Conservation (phyloP, 2,797 vertebrate species). For the Hydrolagus colliei region DNA sequence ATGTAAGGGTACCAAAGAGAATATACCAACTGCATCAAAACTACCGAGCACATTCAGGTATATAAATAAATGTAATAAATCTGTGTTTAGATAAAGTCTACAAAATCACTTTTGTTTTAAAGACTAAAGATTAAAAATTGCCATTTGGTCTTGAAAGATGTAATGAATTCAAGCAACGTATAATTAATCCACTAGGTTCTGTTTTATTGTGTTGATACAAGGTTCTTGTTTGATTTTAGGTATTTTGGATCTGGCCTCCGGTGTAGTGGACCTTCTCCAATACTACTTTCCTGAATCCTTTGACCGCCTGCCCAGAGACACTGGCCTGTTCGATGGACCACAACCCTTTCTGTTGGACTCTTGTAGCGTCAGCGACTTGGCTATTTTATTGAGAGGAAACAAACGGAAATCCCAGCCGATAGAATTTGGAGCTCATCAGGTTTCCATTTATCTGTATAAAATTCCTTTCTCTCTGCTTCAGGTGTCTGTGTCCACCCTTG, state of each 20-base stretch:
- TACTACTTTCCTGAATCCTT: slow-evolving; percentile 69
- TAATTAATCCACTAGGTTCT: background rate
- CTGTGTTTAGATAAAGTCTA: too few relatives aligned
- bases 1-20: slow-evolving; percentile 57
- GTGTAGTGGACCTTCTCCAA: slow-evolving; percentile 66
- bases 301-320: slow-evolving; percentile 63
- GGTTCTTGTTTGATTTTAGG: slow-evolving; percentile 43
- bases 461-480: too few relatives aligned
- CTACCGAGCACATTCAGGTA: slow-evolving; percentile 70
- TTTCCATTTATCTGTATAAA: slow-evolving; percentile 36
- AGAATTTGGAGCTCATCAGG: slow-evolving; percentile 73
- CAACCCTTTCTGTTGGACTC: slow-evolving; percentile 62
- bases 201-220: background rate
- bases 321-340: slow-evolving; percentile 64
- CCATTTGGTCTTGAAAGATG: too few relatives aligned
- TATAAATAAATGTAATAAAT: too few relatives aligned
- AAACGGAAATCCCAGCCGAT: slow-evolving; percentile 69
- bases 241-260: slow-evolving; percentile 62
- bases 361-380: slow-evolving; percentile 65
- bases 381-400: slow-evolving; percentile 65
- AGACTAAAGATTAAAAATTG: too few relatives aligned
- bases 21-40: slow-evolving; percentile 68
- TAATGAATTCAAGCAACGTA: too few relatives aligned
- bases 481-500: too few relatives aligned
- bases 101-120: too few relatives aligned